Conservation (phyloP, 2,797 vertebrate species). For the Hybognathus amarus region DNA sequence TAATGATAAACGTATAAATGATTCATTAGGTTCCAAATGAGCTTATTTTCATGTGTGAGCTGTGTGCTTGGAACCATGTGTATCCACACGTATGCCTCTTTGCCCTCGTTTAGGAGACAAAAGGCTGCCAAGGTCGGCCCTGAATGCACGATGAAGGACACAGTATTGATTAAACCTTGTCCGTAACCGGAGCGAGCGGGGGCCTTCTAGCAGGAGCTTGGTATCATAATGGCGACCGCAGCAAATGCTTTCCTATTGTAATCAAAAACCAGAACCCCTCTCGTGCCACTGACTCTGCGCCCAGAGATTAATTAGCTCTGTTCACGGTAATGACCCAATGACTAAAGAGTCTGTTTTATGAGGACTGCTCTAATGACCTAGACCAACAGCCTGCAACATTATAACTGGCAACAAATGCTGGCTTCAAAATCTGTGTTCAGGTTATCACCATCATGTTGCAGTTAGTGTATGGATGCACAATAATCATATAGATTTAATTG, state of each 20-base stretch:
- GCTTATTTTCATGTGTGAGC: conserved; percentile 50
- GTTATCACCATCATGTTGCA: conserved; percentile 32
- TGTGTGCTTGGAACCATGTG: conserved; percentile 64
- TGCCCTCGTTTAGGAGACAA: conserved; percentile 82
- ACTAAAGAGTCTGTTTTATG: conserved; percentile 67
- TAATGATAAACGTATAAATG: conserved; percentile 73
- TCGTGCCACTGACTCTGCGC: conserved; percentile 65
- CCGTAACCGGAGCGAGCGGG: conserved; percentile 72
- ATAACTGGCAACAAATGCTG: conserved; percentile 35
- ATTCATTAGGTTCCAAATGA: conserved; percentile 79
- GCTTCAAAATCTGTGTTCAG: conserved; percentile 25
- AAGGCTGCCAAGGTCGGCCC: conserved; percentile 85
- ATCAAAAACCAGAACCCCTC: conserved; percentile 75
- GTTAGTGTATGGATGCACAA: conserved; percentile 10
- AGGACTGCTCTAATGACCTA: conserved; percentile 55
- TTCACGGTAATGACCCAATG: conserved; percentile 74
- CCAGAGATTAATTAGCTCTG: conserved; percentile 77
- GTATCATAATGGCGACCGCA: conserved; percentile 77
- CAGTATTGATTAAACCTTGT: conserved; percentile 84
- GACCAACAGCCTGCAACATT: conserved; percentile 27
- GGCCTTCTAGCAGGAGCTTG: conserved; percentile 59
- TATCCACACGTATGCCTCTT: conserved; percentile 80
- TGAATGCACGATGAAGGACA: conserved; percentile 82
- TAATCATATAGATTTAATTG: background rate
- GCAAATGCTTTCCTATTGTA: conserved; percentile 84